Base-by-base conservation (phyloP, 2,888 invertebrate genomes). In the Drosophila kokeensis region DNA sequence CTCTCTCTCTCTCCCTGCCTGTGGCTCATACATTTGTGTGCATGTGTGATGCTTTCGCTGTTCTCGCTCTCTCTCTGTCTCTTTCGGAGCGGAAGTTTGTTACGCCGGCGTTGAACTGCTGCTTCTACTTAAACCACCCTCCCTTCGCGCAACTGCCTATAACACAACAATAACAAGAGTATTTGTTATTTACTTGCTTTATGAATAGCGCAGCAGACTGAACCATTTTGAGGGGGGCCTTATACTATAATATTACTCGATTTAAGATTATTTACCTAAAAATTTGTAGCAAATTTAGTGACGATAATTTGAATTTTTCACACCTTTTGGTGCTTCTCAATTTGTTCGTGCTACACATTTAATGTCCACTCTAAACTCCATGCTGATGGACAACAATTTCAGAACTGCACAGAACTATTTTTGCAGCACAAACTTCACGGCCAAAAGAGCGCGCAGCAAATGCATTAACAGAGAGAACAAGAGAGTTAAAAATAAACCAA, bases 371-470 rank as follows among this genome's bases (percentile, higher is more conserved):
- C 67, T 65, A 76, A 80, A 69, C 72, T 67, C 45, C 58, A 76
- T 53, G 48, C 73, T 64, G 69, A 77, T 73, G 69, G 55, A 24
- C 69, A 81, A 62, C 58, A 68, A 62, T 67, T 67, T 57, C 65
- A 71, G 58, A 54, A 54, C 54, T 58, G 64, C 81, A 73, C 54
- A 73, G 62, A 75, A 81, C n/a, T 63, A 49, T 69, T 74, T 83
- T 85, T 69, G 81, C 81, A 71, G 76, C 69, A 80, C 54, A 53
- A 69, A 76, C 88, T 89, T 87, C 89, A 87, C 76, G 87, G 87
- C 87, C 87, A 89, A 76, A 79, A 81, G 83, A 88, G 81, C 81
- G 73, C 76, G 68, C 61, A 59, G 50, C 59, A 69, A 64, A 82
- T 74, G 76, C 76, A 82, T 76, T 89, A 60, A 50, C 61, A 38